phyloP scores from a whole-genome alignment of 2,113 vertebrate genomes.

The Amazona vittata region DNA sequence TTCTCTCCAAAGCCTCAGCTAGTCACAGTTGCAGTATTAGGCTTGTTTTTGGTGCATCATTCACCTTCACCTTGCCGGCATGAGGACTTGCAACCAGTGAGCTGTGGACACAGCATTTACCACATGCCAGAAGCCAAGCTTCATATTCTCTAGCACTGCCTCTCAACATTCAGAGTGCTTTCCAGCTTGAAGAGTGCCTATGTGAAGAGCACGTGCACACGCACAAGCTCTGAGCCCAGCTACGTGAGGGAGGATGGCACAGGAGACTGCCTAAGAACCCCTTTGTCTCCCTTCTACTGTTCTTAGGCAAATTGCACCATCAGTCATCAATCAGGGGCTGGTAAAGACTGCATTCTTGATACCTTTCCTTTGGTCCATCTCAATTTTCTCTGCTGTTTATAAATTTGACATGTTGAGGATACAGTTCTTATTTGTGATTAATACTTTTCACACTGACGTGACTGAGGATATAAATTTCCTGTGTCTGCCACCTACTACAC shows the following conservation, averaged over 20 bases:
- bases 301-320: background rate
- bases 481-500: background rate
- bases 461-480: background rate
- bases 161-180: background rate
- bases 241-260: background rate
- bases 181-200: background rate
- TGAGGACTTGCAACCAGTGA: background rate
- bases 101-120: background rate
- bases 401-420: background rate
- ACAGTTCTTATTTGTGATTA: background rate
- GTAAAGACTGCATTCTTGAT: background rate
- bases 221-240: background rate
- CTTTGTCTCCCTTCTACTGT: background rate
- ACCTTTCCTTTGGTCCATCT: background rate
- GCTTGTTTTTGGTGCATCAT: background rate
- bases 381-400: background rate
- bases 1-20: background rate
- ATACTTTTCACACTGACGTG: background rate
- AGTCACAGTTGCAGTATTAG: background rate
- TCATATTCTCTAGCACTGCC: background rate
- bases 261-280: background rate
- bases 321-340: background rate
- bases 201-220: background rate
- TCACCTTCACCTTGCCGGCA: background rate
- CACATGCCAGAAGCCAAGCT: background rate